These are phyloP conservation scores for Eospalax fontanierii DNA, from an alignment of 2,797 vertebrate species.

Conservation along the genomic window DNA sequence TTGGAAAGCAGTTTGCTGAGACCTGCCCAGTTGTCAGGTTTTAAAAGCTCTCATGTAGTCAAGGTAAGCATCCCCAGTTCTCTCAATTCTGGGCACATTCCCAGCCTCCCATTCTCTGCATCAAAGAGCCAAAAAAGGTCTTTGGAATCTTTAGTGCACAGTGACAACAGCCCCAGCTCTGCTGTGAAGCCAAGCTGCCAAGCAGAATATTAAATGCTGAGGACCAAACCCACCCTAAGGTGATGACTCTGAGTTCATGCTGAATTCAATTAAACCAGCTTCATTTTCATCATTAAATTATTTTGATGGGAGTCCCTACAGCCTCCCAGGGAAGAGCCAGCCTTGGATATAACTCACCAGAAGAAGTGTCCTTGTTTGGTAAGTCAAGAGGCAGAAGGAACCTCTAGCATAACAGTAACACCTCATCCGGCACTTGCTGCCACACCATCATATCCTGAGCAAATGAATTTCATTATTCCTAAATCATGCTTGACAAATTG, in stretches of 20 bases:
- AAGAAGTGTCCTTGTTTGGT: conserved; percentile 77
- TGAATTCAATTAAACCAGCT: conserved; percentile 78
- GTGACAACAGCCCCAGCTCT: conserved; percentile 30
- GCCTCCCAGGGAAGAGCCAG: conserved; percentile 39
- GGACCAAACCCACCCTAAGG: conserved; percentile 66
- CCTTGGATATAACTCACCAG: conserved; percentile 67
- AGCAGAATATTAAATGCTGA: conserved; percentile 70
- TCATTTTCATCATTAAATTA: conserved; percentile 81
- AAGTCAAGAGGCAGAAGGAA: conserved; percentile 65
- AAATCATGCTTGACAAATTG: conserved; percentile 78
- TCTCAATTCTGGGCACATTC: conserved; percentile 35
- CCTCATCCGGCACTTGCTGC: background rate
- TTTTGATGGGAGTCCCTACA: conserved; percentile 69
- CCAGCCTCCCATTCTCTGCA: background rate
- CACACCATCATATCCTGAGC: background rate
- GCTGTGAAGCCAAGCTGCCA: conserved; percentile 19
- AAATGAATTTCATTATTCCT: conserved; percentile 75
- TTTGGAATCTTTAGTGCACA: background rate
- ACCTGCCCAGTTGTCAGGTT: background rate
- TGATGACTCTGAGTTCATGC: conserved; percentile 62
- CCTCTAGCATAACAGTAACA: background rate
- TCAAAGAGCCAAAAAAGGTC: background rate
- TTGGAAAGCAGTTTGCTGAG: conserved; percentile 61
- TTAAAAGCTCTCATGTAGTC: conserved; percentile 60
- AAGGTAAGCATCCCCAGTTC: conserved; percentile 3